Base-by-base conservation (phyloP, 92 coral and sea anemone genomes). In the Nematostella vectensis region DNA sequence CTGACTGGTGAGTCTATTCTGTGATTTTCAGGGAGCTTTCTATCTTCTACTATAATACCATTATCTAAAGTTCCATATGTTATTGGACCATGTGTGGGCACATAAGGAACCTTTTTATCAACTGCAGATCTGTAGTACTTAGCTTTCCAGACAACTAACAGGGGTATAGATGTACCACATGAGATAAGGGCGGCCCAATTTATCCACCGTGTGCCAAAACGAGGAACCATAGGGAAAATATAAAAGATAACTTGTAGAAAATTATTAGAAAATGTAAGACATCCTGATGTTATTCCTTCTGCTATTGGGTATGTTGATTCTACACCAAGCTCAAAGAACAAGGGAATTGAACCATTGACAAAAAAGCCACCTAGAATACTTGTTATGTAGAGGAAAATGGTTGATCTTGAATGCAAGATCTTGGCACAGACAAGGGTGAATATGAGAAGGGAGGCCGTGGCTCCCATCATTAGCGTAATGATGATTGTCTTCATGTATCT, bases 271-370 rank as follows among this genome's bases (percentile, higher is more conserved):
- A 83, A 88, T 10, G 96, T 88, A 17, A 80, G 55, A 28, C 82
- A 85, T 3, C 96, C 94, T 0, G 96, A 72, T 0, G 94, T 72
- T 29, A 88, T 88, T 49, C 96, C 96, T 48, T 88, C 96, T 0
- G 96, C 85, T 0, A 88, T 86, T 1, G 96, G 96, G 67, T 83
- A 88, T 0, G 96, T 84, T 39, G 93, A 83, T 58, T 88, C 96
- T 16, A 88, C 96, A 0, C 79, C 85, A 21, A 88, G 57, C 58
- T 88, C 96, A 65, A 83, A 88, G 76, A 88, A 88, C 22, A 83
- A 65, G 0, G 96, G 96, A 39, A 88, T 84, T 17, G 96, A 80
- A 53, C 96, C 96, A 54, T 83, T 83, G 47, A 88, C 82, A 13
- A 87, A 88, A 45, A 88, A 68, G 12, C 96, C 96, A 3, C 94